Conservation (phyloP, 2,888 invertebrate species). For the Oeneis ivallda region DNA sequence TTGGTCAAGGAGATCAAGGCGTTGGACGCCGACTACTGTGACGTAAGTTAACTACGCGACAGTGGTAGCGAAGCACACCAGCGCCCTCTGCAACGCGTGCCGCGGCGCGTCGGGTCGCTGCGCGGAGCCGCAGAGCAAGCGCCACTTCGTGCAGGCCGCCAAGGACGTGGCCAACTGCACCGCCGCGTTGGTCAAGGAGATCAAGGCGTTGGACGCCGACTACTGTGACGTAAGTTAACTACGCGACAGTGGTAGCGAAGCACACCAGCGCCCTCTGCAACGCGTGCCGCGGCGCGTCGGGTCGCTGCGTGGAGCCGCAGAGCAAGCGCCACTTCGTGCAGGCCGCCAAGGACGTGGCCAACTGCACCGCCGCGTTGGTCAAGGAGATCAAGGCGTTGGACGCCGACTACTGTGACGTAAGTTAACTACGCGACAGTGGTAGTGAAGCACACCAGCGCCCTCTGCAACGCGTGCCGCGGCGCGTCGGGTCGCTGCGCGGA, state of each 20-base stretch:
- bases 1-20: constrained; percentile 97
- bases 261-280: constrained; percentile 98
- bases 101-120: constrained; percentile 95
- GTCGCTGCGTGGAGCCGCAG: constrained; percentile 93
- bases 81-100: constrained; percentile 97
- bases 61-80: constrained; percentile 97
- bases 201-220: constrained; percentile 93
- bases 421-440: constrained; percentile 94
- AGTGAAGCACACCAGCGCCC: constrained; percentile 96
- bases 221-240: constrained; percentile 86
- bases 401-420: constrained; percentile 88
- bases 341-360: constrained; percentile 98
- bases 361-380: constrained; percentile 95
- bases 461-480: constrained; percentile 96
- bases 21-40: constrained; percentile 91
- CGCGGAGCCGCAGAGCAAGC: constrained; percentile 93
- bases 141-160: constrained; percentile 98
- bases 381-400: constrained; percentile 96
- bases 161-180: constrained; percentile 99
- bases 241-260: constrained; percentile 97
- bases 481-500: constrained; percentile 95
- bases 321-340: constrained; percentile 98
- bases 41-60: constrained; percentile 89
- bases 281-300: constrained; percentile 95
- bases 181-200: constrained; percentile 95